A percentile compares a stretch with the other conserved stretches of the same genome.
phyloP scores from a whole-genome alignment of 2,113 vertebrate species.

The Parus major region DNA sequence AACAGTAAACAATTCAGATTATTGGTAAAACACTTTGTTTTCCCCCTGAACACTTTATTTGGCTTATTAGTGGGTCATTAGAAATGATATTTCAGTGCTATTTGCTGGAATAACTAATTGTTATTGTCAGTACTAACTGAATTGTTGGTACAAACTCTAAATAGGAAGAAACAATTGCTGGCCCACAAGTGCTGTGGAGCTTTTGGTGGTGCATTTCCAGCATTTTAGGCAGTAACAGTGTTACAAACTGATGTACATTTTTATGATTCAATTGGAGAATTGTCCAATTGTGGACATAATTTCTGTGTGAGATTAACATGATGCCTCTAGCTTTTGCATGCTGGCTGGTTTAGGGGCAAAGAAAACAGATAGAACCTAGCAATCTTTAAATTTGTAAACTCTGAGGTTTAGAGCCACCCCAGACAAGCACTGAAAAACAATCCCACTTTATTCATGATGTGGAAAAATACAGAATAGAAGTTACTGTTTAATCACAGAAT shows the following conservation, averaged over 20 bases:
- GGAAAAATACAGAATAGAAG: background rate
- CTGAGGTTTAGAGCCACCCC: background rate
- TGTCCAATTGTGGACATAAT: background rate
- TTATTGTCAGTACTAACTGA: too few relatives aligned
- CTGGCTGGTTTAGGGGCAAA: background rate
- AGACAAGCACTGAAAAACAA: background rate
- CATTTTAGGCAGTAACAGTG: background rate
- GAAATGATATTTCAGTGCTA: background rate
- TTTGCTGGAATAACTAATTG: background rate
- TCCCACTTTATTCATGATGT: background rate
- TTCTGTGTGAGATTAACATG: background rate
- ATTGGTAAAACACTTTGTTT: background rate
- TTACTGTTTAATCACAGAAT: background rate
- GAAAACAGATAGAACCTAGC: background rate
- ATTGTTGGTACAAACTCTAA: background rate
- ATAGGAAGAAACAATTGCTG: background rate
- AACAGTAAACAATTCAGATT: background rate
- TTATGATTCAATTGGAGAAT: background rate
- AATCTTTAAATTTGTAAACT: background rate
- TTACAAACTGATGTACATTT: rapidly evolving
- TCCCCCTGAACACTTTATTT: background rate
- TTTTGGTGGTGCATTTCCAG: background rate
- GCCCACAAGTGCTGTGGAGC: background rate
- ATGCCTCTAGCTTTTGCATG: background rate
- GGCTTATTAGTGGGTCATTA: background rate